Conservation (phyloP, 2,888 invertebrate species). For the Eretmocerus hayati region DNA sequence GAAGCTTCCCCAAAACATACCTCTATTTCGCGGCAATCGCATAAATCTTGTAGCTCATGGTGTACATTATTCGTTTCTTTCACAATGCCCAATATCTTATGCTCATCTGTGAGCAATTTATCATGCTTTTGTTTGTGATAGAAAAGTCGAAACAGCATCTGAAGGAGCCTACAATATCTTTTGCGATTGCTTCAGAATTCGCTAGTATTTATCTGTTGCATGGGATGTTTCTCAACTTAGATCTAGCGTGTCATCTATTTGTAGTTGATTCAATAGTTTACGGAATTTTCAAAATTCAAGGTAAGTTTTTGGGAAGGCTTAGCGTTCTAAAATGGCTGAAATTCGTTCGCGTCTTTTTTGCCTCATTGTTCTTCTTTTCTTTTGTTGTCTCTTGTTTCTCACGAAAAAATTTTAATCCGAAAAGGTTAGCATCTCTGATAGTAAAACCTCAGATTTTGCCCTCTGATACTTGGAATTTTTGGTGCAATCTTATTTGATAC, state of each 20-base stretch:
- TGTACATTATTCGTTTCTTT: neutral
- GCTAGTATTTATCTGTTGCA: constrained; percentile 38
- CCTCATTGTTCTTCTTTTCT: too few species aligned
- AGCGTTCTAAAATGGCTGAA: too few species aligned
- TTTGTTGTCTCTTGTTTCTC: too few species aligned
- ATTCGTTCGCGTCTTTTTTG: too few species aligned
- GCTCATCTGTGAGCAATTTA: too few species aligned
- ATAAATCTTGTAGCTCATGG: constrained; percentile 26
- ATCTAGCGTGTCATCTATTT: constrained; percentile 32
- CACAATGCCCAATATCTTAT: neutral
- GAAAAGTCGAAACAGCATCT: neutral
- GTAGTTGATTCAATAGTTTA: constrained; percentile 39
- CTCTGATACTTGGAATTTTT: too few species aligned
- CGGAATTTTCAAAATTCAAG: constrained; percentile 39
- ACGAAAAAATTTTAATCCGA: too few species aligned
- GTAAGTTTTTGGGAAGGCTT: constrained; percentile 42
- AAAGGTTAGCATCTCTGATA: too few species aligned
- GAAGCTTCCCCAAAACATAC: constrained; percentile 46
- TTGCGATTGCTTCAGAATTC: constrained; percentile 31
- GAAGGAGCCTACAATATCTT: constrained; percentile 29
- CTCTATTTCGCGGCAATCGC: constrained; percentile 37
- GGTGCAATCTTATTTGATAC: too few species aligned
- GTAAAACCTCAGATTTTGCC: too few species aligned
- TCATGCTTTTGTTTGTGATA: too few species aligned
- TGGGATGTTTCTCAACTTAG: constrained; percentile 32